These are phyloP conservation scores for Pseudorhiza aurosa DNA, from an alignment of 30 jellyfish, hydroid and myxozoan genomes.

Conservation along the genomic window DNA sequence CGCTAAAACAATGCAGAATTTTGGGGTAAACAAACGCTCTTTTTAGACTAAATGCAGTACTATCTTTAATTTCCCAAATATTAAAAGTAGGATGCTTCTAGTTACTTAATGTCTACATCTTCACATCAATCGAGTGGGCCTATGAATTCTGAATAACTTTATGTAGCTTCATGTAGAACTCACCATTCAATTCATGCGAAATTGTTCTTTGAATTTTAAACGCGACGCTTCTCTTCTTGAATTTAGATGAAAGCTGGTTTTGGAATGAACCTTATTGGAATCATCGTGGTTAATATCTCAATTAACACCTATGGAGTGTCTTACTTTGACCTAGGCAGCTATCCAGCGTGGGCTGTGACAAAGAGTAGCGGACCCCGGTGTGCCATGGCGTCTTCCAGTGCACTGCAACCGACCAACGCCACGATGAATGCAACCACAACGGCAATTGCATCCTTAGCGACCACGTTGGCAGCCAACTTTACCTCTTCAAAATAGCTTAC, in stretches of 20 bases:
- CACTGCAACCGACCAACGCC: neutral
- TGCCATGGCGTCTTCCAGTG: conserved; percentile 1
- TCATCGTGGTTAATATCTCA: conserved; percentile 76
- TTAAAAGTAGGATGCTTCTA: too few species aligned
- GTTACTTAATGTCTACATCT: too few species aligned
- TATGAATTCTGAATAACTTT: too few species aligned
- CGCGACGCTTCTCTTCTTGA: neutral
- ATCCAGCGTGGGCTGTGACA: conserved; percentile 87
- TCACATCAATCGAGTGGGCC: too few species aligned
- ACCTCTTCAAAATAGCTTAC: too few species aligned
- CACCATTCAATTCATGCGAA: too few species aligned
- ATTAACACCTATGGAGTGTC: conserved; percentile 90
- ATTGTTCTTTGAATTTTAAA: too few species aligned
- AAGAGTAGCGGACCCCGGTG: conserved; percentile 24
- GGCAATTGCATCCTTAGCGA: conserved; percentile 8
- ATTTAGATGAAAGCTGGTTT: conserved; percentile 93
- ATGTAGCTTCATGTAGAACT: too few species aligned
- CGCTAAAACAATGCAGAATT: too few species aligned
- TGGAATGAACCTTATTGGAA: conserved; percentile 94
- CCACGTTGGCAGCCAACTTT: neutral
- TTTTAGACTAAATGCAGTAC: too few species aligned
- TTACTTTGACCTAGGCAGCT: conserved; percentile 68
- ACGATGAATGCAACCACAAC: conserved; percentile 21
- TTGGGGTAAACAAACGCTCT: too few species aligned
- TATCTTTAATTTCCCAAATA: too few species aligned